A percentile compares a stretch with the other conserved stretches of the same genome.
Evolutionary conservation across 2,113 vertebrate genomes (phyloP).

Genomic region (Gavialis gangeticus): DNA sequence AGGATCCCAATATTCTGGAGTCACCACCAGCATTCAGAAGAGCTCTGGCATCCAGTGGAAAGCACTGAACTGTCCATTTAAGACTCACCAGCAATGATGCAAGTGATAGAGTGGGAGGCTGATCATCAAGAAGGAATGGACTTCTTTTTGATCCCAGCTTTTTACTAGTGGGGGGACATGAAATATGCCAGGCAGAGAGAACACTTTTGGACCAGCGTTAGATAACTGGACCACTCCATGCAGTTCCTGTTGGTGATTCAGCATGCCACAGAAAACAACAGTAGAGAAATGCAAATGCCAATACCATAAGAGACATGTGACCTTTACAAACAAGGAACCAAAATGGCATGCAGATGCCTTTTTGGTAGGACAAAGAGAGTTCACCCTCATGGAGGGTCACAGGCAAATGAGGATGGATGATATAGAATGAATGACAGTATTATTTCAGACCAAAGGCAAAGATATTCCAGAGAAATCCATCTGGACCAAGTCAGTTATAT

Average conservation of each 20-base stretch:
- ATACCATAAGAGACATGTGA: not conserved
- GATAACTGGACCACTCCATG: constrained; percentile 19
- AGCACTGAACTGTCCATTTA: not conserved
- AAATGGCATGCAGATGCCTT: constrained; percentile 63
- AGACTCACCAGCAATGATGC: not conserved
- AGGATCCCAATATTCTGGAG: not conserved
- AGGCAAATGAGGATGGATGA: constrained; percentile 24
- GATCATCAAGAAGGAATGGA: constrained; percentile 27
- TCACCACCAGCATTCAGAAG: not conserved
- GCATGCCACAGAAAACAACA: constrained; percentile 26
- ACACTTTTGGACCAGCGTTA: not conserved
- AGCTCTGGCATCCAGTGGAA: not conserved
- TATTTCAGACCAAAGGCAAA: constrained; percentile 47
- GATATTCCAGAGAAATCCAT: constrained; percentile 28
- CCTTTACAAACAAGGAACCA: not conserved
- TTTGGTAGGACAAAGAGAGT: not conserved
- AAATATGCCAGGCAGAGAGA: constrained; percentile 10
- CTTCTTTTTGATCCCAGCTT: not conserved
- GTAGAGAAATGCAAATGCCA: not conserved
- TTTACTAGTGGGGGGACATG: not conserved
- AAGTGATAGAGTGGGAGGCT: not conserved
- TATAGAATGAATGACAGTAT: constrained; percentile 10
- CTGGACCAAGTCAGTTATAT: constrained; percentile 54
- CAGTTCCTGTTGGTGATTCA: not conserved
- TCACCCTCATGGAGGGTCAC: constrained; percentile 17